Evolutionary conservation across 2,888 invertebrate genomes (phyloP), one percentile per base, ranked within the genome.

Genomic region (Pherbina coryleti): DNA sequence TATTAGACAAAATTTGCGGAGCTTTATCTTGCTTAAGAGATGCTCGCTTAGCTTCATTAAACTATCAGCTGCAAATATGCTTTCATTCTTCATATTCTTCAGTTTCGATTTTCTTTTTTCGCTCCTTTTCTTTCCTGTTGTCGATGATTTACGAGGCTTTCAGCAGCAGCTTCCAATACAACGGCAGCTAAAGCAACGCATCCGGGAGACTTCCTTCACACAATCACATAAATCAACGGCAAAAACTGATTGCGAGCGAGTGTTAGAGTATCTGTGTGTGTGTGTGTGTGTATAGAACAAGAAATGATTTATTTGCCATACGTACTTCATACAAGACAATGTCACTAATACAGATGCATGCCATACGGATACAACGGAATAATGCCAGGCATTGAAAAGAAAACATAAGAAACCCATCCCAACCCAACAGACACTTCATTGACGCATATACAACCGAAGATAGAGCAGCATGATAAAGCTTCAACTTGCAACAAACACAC

Each of bases 111-210:
- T 64, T 28, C 25, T 60, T 60, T 28, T 60, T 25, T 60, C 25
- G 1, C 57, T 60, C 31, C 53, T 82, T 86, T 72, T 60, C 22
- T 34, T 60, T 37, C 57, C 84, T 85, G 85, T 85, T 85, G 85
- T 85, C 86, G 85, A 85, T 85, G 86, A 85, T 85, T 85, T 85
- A 85, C 86, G 86, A 85, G 82, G 85, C 85, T 85, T 86, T 85
- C 85, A 86, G 82, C 83, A 86, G 82, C 85, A 81, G 81, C 82
- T 74, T 66, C 82, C 82, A 75, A 55, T 71, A 73, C 55, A 73
- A 37, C 71, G 44, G 57, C 57, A 71, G 74, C 51, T 62, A 37
- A 67, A 67, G 37, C 44, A 44, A 44, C 2, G 44, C 11, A 44
- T 11, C 57, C 57, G 22, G 25, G 22, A 22, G 22, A 28, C 57